Percentiles rank a stretch among this genome's conserved stretches.
phyloP scores from a whole-genome alignment of 1,140 invertebrate species.

The Drosophila funebris region DNA sequence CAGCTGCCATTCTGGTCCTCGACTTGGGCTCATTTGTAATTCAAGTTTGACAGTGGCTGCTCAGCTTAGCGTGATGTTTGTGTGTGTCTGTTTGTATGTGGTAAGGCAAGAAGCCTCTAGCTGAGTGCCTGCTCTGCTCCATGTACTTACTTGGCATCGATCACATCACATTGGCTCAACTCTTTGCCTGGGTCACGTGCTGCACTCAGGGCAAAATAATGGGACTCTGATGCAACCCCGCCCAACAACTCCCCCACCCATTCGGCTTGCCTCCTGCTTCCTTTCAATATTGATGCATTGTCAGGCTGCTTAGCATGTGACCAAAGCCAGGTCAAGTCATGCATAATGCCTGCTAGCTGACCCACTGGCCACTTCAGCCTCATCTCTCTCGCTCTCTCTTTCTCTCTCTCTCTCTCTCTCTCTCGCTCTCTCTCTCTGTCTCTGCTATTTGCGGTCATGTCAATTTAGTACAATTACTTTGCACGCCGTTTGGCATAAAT shows the following conservation, averaged over 20 bases:
- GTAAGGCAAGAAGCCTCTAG: conserved; percentile 11
- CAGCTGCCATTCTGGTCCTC: conserved; percentile 13
- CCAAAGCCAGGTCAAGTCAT: no score
- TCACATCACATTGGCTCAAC: conserved; percentile 32
- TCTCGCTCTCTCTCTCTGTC: not conserved
- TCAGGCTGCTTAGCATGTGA: conserved; percentile 58
- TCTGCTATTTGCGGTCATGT: conserved; percentile 49
- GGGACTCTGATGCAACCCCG: conserved; percentile 48
- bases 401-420: not conserved
- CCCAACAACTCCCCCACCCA: not conserved
- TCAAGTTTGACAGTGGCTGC: conserved; percentile 53
- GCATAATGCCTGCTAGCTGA: conserved; percentile 42
- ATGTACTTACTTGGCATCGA: conserved; percentile 28
- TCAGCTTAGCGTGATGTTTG: conserved; percentile 31
- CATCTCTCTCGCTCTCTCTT: not conserved
- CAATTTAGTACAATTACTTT: conserved; percentile 76
- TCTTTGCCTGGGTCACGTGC: conserved; percentile 56
- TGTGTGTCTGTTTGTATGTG: conserved; percentile 16
- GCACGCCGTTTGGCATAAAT: conserved; percentile 70
- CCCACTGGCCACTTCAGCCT: not conserved
- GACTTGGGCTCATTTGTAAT: conserved; percentile 71
- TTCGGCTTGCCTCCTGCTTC: conserved; percentile 17
- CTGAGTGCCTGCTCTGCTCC: not conserved
- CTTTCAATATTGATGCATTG: conserved; percentile 67
- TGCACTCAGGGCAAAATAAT: conserved; percentile 41